Percentiles rank a stretch among this genome's conserved stretches.
Evolutionary conservation across 2,113 vertebrate species (phyloP).

Genomic region (Hippolais icterina): DNA sequence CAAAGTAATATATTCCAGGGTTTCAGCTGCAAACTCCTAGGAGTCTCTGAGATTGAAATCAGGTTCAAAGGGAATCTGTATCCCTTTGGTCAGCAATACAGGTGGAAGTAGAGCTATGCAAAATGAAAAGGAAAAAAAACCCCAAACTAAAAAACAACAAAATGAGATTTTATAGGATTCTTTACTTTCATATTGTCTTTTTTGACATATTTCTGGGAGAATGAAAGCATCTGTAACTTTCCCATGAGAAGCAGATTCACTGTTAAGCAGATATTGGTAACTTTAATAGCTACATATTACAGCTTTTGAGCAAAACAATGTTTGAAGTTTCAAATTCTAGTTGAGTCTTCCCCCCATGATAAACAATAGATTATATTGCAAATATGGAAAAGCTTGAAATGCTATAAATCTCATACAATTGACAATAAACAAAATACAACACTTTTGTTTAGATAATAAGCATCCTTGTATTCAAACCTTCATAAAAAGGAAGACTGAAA

Average conservation of each 20-base stretch:
- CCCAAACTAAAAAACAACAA: background rate
- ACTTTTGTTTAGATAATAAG: background rate
- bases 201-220: background rate
- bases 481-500: background rate
- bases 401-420: background rate
- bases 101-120: background rate
- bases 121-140: background rate
- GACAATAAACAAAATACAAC: no score
- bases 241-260: background rate
- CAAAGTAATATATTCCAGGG: background rate
- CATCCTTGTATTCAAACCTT: background rate
- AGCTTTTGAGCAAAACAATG: background rate
- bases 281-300: background rate
- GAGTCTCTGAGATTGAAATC: background rate
- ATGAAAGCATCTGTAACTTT: background rate
- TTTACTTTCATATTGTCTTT: background rate
- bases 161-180: background rate
- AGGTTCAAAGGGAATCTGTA: background rate
- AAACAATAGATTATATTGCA: background rate
- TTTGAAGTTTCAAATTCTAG: background rate
- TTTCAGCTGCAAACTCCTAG: background rate
- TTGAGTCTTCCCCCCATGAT: background rate
- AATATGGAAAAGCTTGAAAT: background rate
- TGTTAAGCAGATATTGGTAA: background rate
- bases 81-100: background rate